Base-by-base conservation (phyloP, 2,113 vertebrate genomes). In the Mobula birostris region DNA sequence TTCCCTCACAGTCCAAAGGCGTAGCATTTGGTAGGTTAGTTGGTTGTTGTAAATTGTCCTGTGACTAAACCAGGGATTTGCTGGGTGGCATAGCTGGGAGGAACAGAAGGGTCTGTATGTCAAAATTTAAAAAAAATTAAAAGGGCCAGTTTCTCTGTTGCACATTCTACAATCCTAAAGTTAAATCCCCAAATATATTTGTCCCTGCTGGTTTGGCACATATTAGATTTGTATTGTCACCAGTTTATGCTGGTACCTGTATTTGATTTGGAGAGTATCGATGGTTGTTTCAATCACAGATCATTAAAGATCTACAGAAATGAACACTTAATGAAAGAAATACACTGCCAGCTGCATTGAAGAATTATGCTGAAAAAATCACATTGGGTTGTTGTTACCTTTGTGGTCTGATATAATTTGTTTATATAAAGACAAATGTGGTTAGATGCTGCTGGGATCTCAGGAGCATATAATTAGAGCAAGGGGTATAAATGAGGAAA, bases 241-340 rank as follows among this genome's bases (percentile, higher is more conserved):
- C n/a, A 68, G n/a, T 36, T 32, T 14, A 68, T 56, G 24, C 29
- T 83, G 19, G 48, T 27, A 24, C 21, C 5, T 36, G n/a, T 90
- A 63, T 90, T 90, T 90, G 87, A 90, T 32, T 56, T 90, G 27
- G 29, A 90, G 87, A 66, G 12, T 90, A n/a, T 8, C 68, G n/a
- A 15, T 36, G 15, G 58, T 24, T 88, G 83, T 56, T 11, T 90
- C 7, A 66, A 90, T 12, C 87, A 32, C 61, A n/a, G 29, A 90
- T 90, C 87, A 66, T 90, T 90, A 66, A 90, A 90, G 61, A 90
- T 90, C 61, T 32, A n/a, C 58, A 90, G 85, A 29, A 61, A 32
- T 66, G 19, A 74, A 74, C 17, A 21, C 21, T 15, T 21, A 24
- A 24, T 74, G 72, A 74, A n/a, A 66, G 17, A 29, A 63, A 90